These are phyloP conservation scores for Picus viridis DNA, from an alignment of 2,797 vertebrate genomes.

Conservation along the genomic window DNA sequence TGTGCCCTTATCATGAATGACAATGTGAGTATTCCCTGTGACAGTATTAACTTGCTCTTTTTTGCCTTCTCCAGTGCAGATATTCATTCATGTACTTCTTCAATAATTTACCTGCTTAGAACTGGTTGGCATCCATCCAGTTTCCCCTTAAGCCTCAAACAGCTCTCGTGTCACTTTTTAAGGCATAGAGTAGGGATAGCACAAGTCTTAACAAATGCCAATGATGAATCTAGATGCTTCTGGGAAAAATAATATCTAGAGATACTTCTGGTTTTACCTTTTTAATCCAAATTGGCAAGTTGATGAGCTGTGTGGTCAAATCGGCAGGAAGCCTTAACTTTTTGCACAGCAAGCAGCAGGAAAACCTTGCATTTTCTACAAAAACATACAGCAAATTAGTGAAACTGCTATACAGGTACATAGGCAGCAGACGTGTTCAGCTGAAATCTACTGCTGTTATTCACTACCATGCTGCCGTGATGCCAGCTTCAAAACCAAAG, in stretches of 20 bases:
- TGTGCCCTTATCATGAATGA: not conserved
- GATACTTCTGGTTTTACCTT: not conserved
- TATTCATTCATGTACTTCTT: not conserved
- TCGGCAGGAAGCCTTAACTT: not conserved
- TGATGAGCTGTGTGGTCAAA: not conserved
- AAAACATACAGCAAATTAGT: not conserved
- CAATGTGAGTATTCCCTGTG: not conserved
- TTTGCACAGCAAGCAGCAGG: not conserved
- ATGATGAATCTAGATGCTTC: not conserved
- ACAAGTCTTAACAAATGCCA: not conserved
- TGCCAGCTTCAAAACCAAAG: too few relatives aligned
- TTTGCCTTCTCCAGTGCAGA: not conserved
- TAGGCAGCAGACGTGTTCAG: not conserved
- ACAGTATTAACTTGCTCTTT: not conserved
- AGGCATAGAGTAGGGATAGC: not conserved
- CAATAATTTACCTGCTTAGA: not conserved
- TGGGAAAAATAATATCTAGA: not conserved
- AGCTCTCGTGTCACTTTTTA: not conserved
- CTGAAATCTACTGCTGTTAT: too few relatives aligned
- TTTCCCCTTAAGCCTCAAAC: not conserved
- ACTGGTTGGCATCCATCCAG: not conserved
- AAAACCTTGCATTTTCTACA: not conserved
- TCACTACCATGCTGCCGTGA: too few relatives aligned
- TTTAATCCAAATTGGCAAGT: constrained; percentile 1
- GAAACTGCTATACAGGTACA: not conserved